phyloP scores from a whole-genome alignment of 2,797 vertebrate species.

The Carcharodon carcharias region DNA sequence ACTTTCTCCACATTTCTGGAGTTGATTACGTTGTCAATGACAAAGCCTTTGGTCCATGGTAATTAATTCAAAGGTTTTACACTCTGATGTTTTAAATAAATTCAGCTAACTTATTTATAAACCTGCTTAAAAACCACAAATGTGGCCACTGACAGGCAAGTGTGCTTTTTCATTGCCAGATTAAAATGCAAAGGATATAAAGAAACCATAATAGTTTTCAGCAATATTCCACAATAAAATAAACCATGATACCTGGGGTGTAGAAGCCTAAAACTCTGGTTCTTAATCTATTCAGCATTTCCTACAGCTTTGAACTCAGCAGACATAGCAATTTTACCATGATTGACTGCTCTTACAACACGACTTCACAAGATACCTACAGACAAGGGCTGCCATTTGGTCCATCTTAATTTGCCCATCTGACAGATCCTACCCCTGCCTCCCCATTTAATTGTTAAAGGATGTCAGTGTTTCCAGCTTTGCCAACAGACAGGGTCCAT shows the following conservation, averaged over 20 bases:
- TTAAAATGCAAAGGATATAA: background rate
- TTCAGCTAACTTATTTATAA: background rate
- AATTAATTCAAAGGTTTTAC: background rate
- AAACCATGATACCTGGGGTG: background rate
- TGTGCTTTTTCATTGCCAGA: background rate
- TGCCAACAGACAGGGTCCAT: background rate
- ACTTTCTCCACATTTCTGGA: background rate
- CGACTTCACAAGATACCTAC: background rate
- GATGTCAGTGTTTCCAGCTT: background rate
- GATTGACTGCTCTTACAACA: background rate
- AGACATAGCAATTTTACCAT: background rate
- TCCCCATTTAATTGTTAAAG: background rate
- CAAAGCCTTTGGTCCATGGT: background rate
- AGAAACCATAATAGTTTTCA: background rate
- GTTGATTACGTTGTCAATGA: background rate
- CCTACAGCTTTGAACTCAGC: background rate
- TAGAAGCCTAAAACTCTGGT: background rate
- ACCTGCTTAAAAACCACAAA: background rate
- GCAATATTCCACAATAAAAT: background rate
- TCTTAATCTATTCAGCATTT: background rate
- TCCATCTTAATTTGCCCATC: background rate
- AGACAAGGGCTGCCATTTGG: background rate
- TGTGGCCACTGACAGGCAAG: background rate
- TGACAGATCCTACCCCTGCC: background rate
- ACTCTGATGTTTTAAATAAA: conserved; percentile 8